Base-by-base conservation (phyloP, 2,113 vertebrate genomes). In the Acanthochromis polyacanthus region DNA sequence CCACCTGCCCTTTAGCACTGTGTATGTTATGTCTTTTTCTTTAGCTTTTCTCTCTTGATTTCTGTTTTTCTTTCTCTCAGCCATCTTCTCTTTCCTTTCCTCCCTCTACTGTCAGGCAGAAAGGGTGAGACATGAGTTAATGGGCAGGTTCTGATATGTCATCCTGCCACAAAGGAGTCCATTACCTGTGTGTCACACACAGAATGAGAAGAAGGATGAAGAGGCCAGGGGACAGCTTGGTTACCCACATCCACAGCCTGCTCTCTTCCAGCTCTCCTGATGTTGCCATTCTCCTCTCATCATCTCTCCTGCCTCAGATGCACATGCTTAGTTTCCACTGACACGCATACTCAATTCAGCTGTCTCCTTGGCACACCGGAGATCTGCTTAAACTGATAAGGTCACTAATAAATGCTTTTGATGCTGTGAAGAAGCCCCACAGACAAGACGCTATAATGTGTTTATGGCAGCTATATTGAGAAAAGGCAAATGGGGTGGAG, bases 61-160 rank as follows among this genome's bases (percentile, higher is more conserved):
- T 78, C 51, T 46, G 16, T 32, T 62, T 32, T 58, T 45, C 63
- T 72, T 56, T 63, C 19, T 38, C 28, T 30, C 7, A 46, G 16
- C 75, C 60, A 11, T 14, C 28, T 16, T 56, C 36, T 40, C 59
- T 28, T 55, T 59, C 23, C 71, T 0, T 20, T 69, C 64, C 60
- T 78, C 55, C 50, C 63, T 65, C 62, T 52, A 57, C 75, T 78
- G 76, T 74, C 82, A 72, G 76, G 51, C 70, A 79, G 68, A 83
- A 78, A 68, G 61, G 84, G 80, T 88, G 78, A 88, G 80, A 76
- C 78, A 71, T 58, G 75, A 90, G 88, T 89, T 88, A 88, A 87
- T 90, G 78, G 91, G 78, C 86, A 89, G 81, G 78, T 89, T 87
- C 88, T 84, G 86, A 90, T 91, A 85, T 87, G 89, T 91, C 84